Percentiles rank a stretch among this genome's conserved stretches.
phyloP scores from a whole-genome alignment of 2,113 vertebrate species.

The Callocephalon fimbriatum region DNA sequence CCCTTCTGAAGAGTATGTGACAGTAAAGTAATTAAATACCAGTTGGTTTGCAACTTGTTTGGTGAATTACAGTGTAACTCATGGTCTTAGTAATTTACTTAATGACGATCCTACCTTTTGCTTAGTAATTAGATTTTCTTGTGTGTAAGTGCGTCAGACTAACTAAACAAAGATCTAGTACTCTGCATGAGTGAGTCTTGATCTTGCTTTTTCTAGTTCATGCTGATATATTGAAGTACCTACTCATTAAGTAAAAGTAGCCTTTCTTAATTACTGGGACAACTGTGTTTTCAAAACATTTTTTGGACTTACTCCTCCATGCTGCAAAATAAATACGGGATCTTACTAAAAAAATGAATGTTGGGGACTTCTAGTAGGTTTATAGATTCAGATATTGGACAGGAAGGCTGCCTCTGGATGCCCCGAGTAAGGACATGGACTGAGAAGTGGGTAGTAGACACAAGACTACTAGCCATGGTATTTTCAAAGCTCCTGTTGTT shows the following conservation, averaged over 20 bases:
- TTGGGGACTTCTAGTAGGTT: neutral
- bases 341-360: neutral
- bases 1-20: neutral
- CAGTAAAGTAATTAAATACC: neutral
- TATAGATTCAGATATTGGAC: neutral
- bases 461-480: accelerated
- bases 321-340: neutral
- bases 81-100: neutral
- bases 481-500: neutral
- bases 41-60: neutral
- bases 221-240: neutral
- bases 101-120: neutral
- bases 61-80: neutral
- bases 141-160: neutral
- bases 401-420: neutral
- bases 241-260: neutral
- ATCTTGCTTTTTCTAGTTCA: neutral
- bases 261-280: neutral
- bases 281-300: neutral
- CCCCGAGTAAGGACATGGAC: neutral
- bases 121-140: neutral
- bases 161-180: neutral
- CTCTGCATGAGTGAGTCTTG: neutral
- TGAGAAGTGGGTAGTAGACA: neutral
- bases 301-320: neutral